Conservation (phyloP, 2,113 vertebrate species). For the Lophius piscatorius region DNA sequence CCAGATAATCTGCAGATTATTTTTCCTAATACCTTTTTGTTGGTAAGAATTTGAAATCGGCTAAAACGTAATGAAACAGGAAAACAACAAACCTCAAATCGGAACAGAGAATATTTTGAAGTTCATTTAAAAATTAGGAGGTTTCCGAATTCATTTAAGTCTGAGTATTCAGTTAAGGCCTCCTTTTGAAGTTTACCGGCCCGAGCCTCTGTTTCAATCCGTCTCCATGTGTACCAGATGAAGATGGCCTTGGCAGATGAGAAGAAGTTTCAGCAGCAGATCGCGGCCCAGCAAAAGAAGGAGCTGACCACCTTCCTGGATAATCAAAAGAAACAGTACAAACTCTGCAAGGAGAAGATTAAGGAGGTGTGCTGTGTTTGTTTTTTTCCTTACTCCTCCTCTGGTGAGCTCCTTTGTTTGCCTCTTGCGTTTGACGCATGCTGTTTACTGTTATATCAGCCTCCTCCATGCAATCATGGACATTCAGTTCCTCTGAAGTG, state of each 20-base stretch:
- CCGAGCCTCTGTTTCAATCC: not conserved
- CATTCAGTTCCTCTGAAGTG: constrained; percentile 23
- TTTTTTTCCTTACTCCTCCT: constrained; percentile 21
- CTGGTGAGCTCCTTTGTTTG: constrained; percentile 11
- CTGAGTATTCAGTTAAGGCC: not conserved
- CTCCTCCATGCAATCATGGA: constrained; percentile 51
- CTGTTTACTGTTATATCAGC: constrained; percentile 39
- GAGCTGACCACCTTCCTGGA: constrained; percentile 98
- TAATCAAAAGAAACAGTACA: constrained; percentile 99
- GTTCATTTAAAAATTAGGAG: too few species aligned
- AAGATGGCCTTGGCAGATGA: constrained; percentile 92
- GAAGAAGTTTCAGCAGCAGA: constrained; percentile 99
- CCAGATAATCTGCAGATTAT: too few species aligned
- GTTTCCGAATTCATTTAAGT: not conserved
- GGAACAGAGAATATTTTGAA: constrained; percentile 20
- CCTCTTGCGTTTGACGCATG: constrained; percentile 33
- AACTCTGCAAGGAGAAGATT: constrained; percentile 99
- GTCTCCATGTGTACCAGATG: constrained; percentile 78
- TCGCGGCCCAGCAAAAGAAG: constrained; percentile 97
- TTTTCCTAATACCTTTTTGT: too few species aligned
- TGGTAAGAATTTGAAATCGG: too few species aligned
- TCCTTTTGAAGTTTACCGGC: not conserved
- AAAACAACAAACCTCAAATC: not conserved
- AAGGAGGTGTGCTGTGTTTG: constrained; percentile 86
- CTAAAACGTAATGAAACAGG: too few species aligned